Conservation (phyloP, 2,888 invertebrate species). For the Galeopsomyia nigrocyanea region DNA sequence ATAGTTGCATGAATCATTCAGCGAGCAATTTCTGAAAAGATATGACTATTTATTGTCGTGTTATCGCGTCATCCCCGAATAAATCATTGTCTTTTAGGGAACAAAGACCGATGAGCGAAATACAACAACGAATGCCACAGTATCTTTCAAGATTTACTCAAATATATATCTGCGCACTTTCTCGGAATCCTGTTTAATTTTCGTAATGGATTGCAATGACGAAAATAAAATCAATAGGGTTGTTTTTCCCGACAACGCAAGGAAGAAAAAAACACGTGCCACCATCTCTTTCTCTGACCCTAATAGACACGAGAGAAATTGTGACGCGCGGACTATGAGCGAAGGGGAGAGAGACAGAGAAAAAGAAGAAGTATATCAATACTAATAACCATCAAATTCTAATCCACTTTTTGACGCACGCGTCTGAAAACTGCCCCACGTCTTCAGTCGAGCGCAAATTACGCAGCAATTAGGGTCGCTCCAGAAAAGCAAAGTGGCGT, state of each 20-base stretch:
- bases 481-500: too few species aligned
- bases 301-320: too few species aligned
- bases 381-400: too few species aligned
- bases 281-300: not conserved
- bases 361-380: too few species aligned
- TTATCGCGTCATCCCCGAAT: constrained; percentile 9
- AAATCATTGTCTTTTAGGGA: constrained; percentile 8
- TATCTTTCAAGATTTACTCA: constrained; percentile 16
- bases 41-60: not conserved
- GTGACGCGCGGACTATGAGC: too few species aligned
- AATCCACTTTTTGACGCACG: too few species aligned
- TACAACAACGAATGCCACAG: not conserved
- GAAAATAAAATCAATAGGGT: constrained; percentile 19
- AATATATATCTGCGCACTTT: constrained; percentile 8
- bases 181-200: constrained; percentile 19
- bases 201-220: constrained; percentile 23
- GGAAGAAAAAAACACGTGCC: not conserved
- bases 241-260: not conserved
- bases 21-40: too few species aligned
- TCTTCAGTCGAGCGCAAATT: too few species aligned
- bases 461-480: too few species aligned
- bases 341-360: too few species aligned
- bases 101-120: constrained; percentile 2
- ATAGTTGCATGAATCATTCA: too few species aligned
- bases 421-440: too few species aligned